phyloP scores from a whole-genome alignment of 2,113 vertebrate species.

The Crotalus viridis region DNA sequence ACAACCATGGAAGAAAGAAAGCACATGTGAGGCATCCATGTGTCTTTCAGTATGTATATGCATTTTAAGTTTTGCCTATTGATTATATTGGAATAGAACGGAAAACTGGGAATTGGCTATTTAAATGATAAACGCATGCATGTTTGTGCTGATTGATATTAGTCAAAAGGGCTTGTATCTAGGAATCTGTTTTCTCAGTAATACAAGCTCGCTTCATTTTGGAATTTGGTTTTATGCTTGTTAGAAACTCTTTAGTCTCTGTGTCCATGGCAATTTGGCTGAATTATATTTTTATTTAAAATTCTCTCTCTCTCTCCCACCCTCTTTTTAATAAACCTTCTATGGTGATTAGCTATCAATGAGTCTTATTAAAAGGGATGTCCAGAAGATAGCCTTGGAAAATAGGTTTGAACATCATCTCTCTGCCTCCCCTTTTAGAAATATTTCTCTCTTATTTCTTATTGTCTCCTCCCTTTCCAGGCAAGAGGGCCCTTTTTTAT shows the following conservation, averaged over 20 bases:
- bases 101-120: background rate
- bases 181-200: background rate
- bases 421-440: background rate
- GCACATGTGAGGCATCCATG: too few relatives aligned
- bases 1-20: background rate
- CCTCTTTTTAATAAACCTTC: background rate
- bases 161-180: background rate
- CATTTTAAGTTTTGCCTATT: background rate
- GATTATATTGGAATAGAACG: background rate
- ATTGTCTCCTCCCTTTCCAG: background rate
- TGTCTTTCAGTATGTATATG: background rate
- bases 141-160: background rate
- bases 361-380: background rate
- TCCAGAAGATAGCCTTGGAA: background rate
- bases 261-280: background rate
- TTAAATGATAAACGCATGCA: background rate
- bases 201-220: background rate
- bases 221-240: background rate
- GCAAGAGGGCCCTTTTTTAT: constrained; percentile 27
- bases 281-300: background rate
- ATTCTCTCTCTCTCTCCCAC: background rate
- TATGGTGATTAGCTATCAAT: background rate
- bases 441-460: constrained; percentile 6
- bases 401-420: background rate
- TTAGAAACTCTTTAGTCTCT: background rate